phyloP scores from a whole-genome alignment of 2,888 invertebrate species.

The Dione vanillae region DNA sequence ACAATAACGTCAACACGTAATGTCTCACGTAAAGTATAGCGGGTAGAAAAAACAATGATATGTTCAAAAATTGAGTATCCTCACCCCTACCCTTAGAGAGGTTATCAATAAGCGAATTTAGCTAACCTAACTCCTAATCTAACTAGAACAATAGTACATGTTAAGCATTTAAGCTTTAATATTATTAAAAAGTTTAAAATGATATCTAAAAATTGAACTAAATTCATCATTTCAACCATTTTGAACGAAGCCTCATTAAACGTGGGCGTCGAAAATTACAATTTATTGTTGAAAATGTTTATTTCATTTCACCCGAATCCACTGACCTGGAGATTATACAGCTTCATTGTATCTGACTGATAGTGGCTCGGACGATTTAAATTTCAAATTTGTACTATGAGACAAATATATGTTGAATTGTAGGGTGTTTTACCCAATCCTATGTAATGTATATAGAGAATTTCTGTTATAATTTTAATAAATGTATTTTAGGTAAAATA shows the following conservation, averaged over 20 bases:
- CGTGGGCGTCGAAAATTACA: slow-evolving; percentile 57
- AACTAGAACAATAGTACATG: not conserved
- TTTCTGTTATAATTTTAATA: too few relatives aligned
- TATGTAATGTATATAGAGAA: too few relatives aligned
- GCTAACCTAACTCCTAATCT: too few relatives aligned
- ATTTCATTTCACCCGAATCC: slow-evolving; percentile 38
- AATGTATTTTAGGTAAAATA: too few relatives aligned
- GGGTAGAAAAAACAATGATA: too few relatives aligned
- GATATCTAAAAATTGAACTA: not conserved
- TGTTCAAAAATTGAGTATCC: too few relatives aligned
- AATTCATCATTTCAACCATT: slow-evolving; percentile 47
- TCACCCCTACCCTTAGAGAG: too few relatives aligned
- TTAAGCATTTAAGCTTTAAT: too few relatives aligned
- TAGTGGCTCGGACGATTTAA: slow-evolving; percentile 1
- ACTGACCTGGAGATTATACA: slow-evolving; percentile 18
- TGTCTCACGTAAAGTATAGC: too few relatives aligned
- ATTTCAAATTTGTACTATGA: slow-evolving; percentile 9
- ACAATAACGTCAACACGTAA: too few relatives aligned
- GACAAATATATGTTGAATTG: not conserved
- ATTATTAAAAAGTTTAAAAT: not conserved
- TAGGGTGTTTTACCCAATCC: not conserved
- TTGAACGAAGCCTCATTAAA: slow-evolving; percentile 64
- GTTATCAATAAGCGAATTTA: too few relatives aligned
- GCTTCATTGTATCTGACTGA: not conserved
- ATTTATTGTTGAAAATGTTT: slow-evolving; percentile 52